Percentiles rank a stretch among this genome's conserved stretches.
Evolutionary conservation across 1,140 invertebrate genomes (phyloP).

Genomic region (Diachasma alloeum): DNA sequence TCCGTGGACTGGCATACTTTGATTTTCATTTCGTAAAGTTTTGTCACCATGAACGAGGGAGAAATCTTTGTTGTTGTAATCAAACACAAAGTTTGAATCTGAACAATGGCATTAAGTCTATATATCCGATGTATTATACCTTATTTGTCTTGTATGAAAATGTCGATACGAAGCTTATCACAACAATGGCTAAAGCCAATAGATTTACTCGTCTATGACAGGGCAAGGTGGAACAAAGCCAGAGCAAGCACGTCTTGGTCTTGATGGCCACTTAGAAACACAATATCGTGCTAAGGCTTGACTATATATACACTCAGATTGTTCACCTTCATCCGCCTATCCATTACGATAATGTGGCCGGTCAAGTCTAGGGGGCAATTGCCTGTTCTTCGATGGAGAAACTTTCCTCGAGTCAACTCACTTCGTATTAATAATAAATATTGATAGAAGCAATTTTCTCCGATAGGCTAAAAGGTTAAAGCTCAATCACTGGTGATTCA

Average conservation of each 20-base stretch:
- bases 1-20: background rate
- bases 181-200: background rate
- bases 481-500: background rate
- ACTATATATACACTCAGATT: slow-evolving; percentile 3
- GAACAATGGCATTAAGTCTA: background rate
- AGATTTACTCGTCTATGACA: slow-evolving; percentile 19
- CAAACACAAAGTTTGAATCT: background rate
- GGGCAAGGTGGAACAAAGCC: background rate
- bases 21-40: background rate
- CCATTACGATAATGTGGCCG: slow-evolving; percentile 15
- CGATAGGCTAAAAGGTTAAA: background rate
- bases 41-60: background rate
- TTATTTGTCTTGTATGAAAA: slow-evolving; percentile 23
- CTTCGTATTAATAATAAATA: slow-evolving; percentile 1
- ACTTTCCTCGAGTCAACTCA: background rate
- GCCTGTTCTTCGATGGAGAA: background rate
- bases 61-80: background rate
- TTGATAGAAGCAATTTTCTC: background rate
- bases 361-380: slow-evolving; percentile 8
- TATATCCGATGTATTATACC: slow-evolving; percentile 2
- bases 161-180: slow-evolving; percentile 14
- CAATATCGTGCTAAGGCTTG: slow-evolving; percentile 15
- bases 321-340: slow-evolving; percentile 5
- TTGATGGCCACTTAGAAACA: slow-evolving; percentile 35
- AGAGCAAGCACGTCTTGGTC: slow-evolving; percentile 18